Evolutionary conservation across 1,140 invertebrate genomes (phyloP).

Genomic region (Drosophila oshimai): DNA sequence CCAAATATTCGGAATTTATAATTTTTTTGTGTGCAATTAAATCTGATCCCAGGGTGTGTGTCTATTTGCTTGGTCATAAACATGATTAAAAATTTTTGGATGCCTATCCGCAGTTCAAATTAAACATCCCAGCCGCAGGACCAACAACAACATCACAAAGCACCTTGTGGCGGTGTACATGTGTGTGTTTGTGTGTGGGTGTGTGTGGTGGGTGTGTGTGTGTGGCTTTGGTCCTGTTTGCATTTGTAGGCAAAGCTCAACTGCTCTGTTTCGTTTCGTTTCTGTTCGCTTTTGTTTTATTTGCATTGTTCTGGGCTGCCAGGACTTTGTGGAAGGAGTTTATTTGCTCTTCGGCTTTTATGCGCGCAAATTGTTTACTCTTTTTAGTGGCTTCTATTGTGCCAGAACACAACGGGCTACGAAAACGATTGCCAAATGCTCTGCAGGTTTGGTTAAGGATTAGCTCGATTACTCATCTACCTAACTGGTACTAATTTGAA

Average conservation of each 20-base stretch:
- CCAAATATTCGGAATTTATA: constrained; percentile 1
- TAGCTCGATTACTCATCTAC: not conserved
- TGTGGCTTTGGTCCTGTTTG: constrained; percentile 57
- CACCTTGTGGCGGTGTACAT: constrained; percentile 32
- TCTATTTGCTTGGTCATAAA: constrained; percentile 61
- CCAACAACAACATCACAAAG: constrained; percentile 41
- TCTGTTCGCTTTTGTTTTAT: constrained; percentile 64
- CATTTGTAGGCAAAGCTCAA: constrained; percentile 47
- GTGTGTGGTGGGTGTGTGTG: constrained; percentile 6
- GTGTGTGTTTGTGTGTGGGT: not conserved
- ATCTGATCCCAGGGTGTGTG: constrained; percentile 14
- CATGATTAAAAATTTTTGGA: constrained; percentile 70
- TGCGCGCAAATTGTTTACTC: constrained; percentile 73
- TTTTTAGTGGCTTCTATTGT: constrained; percentile 75
- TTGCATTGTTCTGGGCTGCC: constrained; percentile 60
- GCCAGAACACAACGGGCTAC: constrained; percentile 2
- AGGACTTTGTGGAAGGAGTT: constrained; percentile 49
- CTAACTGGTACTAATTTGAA: not conserved
- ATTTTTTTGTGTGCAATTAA: constrained; percentile 45
- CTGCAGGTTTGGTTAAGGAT: constrained; percentile 3
- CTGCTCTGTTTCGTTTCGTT: constrained; percentile 30
- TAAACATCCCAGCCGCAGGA: constrained; percentile 32
- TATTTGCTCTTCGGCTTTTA: constrained; percentile 64
- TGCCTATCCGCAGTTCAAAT: constrained; percentile 47
- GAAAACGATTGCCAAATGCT: constrained; percentile 22